These are phyloP conservation scores for Rhegmatorhina hoffmannsi DNA, from an alignment of 2,113 vertebrate species.

Conservation along the genomic window DNA sequence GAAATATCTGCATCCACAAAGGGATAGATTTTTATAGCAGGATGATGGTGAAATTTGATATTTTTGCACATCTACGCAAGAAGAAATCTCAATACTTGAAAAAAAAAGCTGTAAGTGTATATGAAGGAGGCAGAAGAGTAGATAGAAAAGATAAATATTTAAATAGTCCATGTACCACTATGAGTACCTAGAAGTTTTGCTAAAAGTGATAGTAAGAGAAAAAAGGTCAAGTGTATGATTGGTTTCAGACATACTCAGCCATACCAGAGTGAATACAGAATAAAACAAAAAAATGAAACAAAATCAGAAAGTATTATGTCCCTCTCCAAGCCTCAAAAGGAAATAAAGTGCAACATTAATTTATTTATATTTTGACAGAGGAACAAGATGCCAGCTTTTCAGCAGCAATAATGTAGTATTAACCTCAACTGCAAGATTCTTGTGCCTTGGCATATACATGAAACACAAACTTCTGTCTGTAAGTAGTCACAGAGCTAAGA, in stretches of 20 bases:
- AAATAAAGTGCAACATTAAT: neutral
- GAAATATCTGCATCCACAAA: neutral
- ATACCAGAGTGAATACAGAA: neutral
- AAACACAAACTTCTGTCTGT: neutral
- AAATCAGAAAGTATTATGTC: neutral
- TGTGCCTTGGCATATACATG: neutral
- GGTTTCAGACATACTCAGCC: neutral
- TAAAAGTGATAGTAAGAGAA: neutral
- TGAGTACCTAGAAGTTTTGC: neutral
- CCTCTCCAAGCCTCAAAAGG: neutral
- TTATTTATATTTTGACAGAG: neutral
- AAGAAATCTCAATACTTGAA: neutral
- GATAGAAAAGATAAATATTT: constrained; percentile 1
- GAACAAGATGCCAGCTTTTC: neutral
- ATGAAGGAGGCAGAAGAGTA: neutral
- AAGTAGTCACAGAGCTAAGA: neutral
- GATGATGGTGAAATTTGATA: neutral
- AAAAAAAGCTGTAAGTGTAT: neutral
- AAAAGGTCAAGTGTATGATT: neutral
- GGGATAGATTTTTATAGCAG: neutral
- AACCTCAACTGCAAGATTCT: neutral
- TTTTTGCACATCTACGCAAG: neutral
- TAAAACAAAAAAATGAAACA: neutral
- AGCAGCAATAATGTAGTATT: neutral
- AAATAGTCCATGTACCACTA: neutral